Percentiles rank a stretch among this genome's conserved stretches.
These are phyloP conservation scores for Lepidochitona cinerea DNA, from an alignment of 2,888 invertebrate species.

Conservation along the genomic window DNA sequence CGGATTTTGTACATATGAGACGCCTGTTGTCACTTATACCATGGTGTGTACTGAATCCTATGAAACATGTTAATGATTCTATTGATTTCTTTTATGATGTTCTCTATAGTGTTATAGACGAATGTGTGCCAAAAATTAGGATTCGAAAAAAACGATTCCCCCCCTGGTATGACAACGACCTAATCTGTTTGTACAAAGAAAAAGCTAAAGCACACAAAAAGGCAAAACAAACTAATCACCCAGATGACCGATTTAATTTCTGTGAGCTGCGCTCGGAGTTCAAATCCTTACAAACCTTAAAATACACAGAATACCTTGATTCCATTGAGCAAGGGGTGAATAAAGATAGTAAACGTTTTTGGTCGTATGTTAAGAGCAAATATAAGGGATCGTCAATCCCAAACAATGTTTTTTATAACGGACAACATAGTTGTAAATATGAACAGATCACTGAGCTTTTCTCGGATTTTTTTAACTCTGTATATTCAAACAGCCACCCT, in stretches of 20 bases:
- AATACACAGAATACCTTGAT: background rate
- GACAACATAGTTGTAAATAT: background rate
- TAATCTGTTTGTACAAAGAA: background rate
- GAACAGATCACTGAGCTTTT: background rate
- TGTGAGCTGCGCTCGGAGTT: background rate
- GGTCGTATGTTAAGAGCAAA: background rate
- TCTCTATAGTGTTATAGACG: background rate
- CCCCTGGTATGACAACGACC: background rate
- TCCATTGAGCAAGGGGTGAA: background rate
- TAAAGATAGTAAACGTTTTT: background rate
- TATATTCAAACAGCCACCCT: background rate
- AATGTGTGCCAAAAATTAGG: background rate
- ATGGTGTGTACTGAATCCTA: background rate
- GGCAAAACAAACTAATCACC: background rate
- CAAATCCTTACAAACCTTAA: background rate
- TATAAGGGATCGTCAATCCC: background rate
- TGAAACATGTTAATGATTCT: background rate
- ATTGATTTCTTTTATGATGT: background rate
- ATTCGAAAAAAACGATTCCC: background rate
- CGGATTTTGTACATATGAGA: background rate
- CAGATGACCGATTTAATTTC: background rate
- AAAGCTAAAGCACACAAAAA: background rate
- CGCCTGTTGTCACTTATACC: background rate
- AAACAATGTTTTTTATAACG: background rate
- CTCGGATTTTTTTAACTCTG: background rate